phyloP scores from a whole-genome alignment of 2,113 vertebrate species.

The Hemichromis elongatus region DNA sequence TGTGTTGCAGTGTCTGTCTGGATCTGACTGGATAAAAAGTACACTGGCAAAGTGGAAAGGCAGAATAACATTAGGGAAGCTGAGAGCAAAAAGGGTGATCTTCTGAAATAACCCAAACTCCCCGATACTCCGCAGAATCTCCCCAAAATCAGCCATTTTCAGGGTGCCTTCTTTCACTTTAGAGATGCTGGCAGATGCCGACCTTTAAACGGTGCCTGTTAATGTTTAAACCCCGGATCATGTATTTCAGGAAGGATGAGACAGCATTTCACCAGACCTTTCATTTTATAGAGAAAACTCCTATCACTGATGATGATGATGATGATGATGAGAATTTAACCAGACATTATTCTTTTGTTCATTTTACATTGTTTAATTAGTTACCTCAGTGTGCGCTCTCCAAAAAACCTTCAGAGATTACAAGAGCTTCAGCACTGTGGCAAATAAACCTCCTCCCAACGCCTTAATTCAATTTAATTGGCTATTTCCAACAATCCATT shows the following conservation, averaged over 20 bases:
- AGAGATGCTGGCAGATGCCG: not conserved
- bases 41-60: constrained; percentile 76
- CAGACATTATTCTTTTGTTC: not conserved
- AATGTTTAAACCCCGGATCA: constrained; percentile 57
- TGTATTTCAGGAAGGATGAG: not conserved
- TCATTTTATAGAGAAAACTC: not conserved
- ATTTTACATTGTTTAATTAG: not conserved
- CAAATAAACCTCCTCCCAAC: accelerated
- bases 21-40: constrained; percentile 69
- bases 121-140: constrained; percentile 71
- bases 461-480: not conserved
- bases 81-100: constrained; percentile 61
- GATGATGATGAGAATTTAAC: not conserved
- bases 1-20: constrained; percentile 70
- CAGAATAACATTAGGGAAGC: constrained; percentile 53
- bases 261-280: not conserved
- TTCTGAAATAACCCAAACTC: constrained; percentile 82
- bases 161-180: not conserved
- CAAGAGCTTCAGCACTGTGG: not conserved
- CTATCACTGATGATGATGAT: not conserved
- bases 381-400: not conserved
- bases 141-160: constrained; percentile 71
- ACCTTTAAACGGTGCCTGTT: constrained; percentile 40
- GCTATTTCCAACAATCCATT: not conserved
- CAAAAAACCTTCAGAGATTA: not conserved